Evolutionary conservation across 2,113 vertebrate genomes (phyloP), one percentile per base, ranked within the genome.

Genomic region (zebrafish (Danio rerio)): DNA sequence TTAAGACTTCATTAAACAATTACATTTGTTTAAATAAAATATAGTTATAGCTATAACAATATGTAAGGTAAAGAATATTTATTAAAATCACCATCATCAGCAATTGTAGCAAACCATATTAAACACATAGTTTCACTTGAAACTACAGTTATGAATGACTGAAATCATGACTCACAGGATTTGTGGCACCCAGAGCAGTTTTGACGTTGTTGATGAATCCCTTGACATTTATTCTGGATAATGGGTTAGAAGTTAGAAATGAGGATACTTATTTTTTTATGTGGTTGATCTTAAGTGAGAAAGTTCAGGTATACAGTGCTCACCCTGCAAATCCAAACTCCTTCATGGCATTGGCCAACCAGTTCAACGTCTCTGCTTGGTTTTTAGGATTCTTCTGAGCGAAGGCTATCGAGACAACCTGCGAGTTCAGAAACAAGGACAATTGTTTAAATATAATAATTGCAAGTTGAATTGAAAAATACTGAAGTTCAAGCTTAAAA

Each of bases 381-480:
- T 98, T 99, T 92, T 99, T 99, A 50, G 98, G 98, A 90, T 99
- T 99, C 93, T 99, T 99, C 88, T 99, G 98, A 69, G 96, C 93
- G 85, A 99, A 99, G 0, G 95, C 96, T 89, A 95, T 90, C 1
- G 97, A 96, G 79, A 99, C 96, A 84, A 98, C 95, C 98, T 99
- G 81, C 13, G 0, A 61, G 20, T 45, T 45, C 7, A 45, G 16
- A 56, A 21, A 11, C 55, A 15, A 16, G 6, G 5, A 5, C 42
- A 68, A 18, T 43, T 10, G 8, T 11, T 70, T 12, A 21, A 50
- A 40, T 12, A 0, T 21, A 40, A 63, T 18, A 63, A 40, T 31
- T 31, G 31, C 31, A 31, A 31, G 31, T 31, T 1, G 31, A 31
- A 31, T 31, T 31, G 31, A 31, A 31, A 31, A 31, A 31, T 2